Evolutionary conservation across 2,797 vertebrate genomes (phyloP).

Genomic region (Melanogrammus aeglefinus): DNA sequence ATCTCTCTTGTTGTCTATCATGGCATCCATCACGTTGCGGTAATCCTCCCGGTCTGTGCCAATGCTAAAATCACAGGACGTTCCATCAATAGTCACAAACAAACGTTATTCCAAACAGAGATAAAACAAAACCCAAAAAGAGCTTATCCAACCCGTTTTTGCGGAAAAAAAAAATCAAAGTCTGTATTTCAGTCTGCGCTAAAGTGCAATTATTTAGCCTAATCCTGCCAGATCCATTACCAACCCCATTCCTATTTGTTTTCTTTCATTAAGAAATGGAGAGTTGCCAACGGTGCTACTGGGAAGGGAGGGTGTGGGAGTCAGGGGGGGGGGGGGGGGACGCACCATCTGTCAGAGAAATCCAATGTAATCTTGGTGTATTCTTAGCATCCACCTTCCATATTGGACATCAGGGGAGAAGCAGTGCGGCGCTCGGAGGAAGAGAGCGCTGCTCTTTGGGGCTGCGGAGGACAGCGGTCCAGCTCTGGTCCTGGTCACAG

Average conservation of each 20-base stretch:
- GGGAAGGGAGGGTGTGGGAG: conserved; percentile 9
- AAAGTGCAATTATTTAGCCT: conserved; percentile 32
- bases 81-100: not conserved
- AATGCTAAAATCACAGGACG: no score
- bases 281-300: conserved; percentile 41
- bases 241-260: conserved; percentile 58
- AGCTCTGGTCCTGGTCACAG: no score
- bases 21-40: conserved; percentile 24
- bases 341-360: conserved; percentile 68
- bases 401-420: conserved; percentile 4
- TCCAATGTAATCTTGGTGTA: conserved; percentile 66
- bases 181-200: not conserved
- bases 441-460: no score
- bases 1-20: conserved; percentile 21
- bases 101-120: conserved; percentile 5
- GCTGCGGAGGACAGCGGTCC: no score
- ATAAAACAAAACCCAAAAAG: not conserved
- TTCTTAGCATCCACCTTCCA: conserved; percentile 61
- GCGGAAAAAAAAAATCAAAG: no score
- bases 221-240: conserved; percentile 60
- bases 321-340: conserved; percentile 19
- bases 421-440: conserved; percentile 20
- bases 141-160: not conserved
- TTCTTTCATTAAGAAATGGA: conserved; percentile 67
- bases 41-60: conserved; percentile 18